phyloP scores from a whole-genome alignment of 2,888 invertebrate genomes.

The Eugnorisma glareosa region DNA sequence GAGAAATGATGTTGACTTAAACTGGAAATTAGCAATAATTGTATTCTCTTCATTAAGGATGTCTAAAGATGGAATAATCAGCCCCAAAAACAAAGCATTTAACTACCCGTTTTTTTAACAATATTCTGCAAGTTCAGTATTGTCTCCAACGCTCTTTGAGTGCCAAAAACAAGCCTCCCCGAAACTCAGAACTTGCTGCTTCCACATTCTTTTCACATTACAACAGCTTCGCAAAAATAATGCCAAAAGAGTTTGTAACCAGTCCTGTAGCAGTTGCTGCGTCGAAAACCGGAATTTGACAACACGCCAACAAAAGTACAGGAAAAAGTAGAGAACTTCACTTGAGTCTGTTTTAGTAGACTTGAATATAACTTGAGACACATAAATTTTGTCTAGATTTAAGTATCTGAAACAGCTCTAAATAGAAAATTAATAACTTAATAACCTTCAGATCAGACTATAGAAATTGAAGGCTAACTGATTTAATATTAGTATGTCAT shows the following conservation, averaged over 20 bases:
- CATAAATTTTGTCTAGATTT: conserved; percentile 37
- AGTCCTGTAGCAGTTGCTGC: conserved; percentile 21
- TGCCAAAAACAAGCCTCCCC: conserved; percentile 2
- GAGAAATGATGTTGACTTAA: neutral
- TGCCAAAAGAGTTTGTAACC: conserved; percentile 35
- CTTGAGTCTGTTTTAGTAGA: conserved; percentile 25
- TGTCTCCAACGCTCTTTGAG: neutral
- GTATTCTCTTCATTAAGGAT: neutral
- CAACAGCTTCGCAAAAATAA: conserved; percentile 11
- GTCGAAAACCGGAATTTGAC: conserved; percentile 54
- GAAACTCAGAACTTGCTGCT: neutral
- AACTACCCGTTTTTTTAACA: neutral
- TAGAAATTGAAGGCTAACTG: conserved; percentile 8
- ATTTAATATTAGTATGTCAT: conserved; percentile 30
- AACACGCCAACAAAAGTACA: conserved; percentile 40
- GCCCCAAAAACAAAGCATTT: neutral
- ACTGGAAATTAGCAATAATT: neutral
- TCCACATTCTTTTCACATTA: conserved; percentile 21
- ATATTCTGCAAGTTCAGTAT: conserved; percentile 9
- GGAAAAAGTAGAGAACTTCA: conserved; percentile 26
- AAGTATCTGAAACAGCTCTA: conserved; percentile 18
- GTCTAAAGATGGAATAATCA: neutral
- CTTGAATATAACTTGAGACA: conserved; percentile 5
- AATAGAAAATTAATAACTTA: conserved; percentile 1
- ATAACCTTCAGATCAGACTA: neutral